phyloP scores from a whole-genome alignment of 2,888 invertebrate species.

The Palloptera scutellata region DNA sequence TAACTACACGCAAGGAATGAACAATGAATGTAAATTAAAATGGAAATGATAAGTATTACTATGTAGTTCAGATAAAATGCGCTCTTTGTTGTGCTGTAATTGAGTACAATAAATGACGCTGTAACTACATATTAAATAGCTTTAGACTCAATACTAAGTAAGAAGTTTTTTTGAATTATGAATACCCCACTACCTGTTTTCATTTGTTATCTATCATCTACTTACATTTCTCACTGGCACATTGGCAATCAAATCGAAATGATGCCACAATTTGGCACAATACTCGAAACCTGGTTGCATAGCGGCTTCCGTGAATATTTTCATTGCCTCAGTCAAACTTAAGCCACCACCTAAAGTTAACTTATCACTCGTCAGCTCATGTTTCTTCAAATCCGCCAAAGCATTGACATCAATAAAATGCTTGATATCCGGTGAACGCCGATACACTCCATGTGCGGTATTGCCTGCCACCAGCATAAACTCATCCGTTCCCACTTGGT shows the following conservation, averaged over 20 bases:
- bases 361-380: constrained; percentile 53
- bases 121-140: no score
- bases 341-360: constrained; percentile 56
- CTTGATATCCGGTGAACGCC: constrained; percentile 52
- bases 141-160: no score
- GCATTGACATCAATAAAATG: constrained; percentile 71
- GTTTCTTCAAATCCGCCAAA: constrained; percentile 67
- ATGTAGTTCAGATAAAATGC: no score
- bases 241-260: constrained; percentile 71
- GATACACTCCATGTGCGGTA: constrained; percentile 73
- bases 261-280: constrained; percentile 62
- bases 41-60: no score
- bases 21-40: no score
- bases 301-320: constrained; percentile 59
- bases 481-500: constrained; percentile 57
- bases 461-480: constrained; percentile 78
- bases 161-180: no score
- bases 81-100: no score
- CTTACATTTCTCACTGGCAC: constrained; percentile 72
- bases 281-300: constrained; percentile 67
- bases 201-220: constrained; percentile 27
- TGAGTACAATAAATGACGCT: no score
- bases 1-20: no score
- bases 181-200: no score
- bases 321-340: constrained; percentile 66